Percentiles rank a stretch among this genome's conserved stretches.
phyloP scores from a whole-genome alignment of 2,113 vertebrate species.

The Fulmarus glacialis region DNA sequence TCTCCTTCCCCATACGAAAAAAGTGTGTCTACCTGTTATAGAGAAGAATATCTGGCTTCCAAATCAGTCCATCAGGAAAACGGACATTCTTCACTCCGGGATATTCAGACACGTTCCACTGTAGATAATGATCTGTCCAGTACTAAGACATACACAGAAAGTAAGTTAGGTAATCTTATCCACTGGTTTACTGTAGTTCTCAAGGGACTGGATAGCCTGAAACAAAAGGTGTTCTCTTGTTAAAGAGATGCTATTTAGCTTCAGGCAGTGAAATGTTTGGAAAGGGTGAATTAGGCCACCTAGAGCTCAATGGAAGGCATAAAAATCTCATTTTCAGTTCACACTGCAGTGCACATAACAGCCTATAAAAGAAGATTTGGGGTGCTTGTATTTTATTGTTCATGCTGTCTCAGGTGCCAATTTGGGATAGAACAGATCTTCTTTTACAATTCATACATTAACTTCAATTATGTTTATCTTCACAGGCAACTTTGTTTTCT shows the following conservation, averaged over 20 bases:
- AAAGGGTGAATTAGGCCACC: neutral
- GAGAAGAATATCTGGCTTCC: conserved; percentile 97
- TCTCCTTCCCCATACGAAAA: neutral
- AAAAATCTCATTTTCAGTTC: neutral
- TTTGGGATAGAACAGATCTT: conserved; percentile 8
- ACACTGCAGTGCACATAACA: neutral
- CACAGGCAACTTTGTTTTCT: neutral
- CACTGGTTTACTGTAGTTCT: neutral
- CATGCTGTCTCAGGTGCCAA: neutral
- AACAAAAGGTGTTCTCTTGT: neutral
- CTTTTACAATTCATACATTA: neutral
- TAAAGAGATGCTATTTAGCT: neutral
- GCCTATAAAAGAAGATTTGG: neutral
- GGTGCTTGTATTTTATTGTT: neutral
- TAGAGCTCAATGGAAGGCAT: neutral
- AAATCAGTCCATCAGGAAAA: conserved; percentile 89
- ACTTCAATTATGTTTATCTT: neutral
- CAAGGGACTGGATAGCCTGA: neutral
- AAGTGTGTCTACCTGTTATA: conserved; percentile 89
- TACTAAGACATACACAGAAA: conserved; percentile 73
- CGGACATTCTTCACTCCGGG: conserved; percentile 87
- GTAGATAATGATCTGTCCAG: conserved; percentile 90
- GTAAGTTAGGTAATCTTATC: neutral
- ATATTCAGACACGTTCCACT: conserved; percentile 89
- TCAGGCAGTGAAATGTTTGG: neutral